Evolutionary conservation across 1,140 invertebrate species (phyloP).

Genomic region (Drosophila suzukii): DNA sequence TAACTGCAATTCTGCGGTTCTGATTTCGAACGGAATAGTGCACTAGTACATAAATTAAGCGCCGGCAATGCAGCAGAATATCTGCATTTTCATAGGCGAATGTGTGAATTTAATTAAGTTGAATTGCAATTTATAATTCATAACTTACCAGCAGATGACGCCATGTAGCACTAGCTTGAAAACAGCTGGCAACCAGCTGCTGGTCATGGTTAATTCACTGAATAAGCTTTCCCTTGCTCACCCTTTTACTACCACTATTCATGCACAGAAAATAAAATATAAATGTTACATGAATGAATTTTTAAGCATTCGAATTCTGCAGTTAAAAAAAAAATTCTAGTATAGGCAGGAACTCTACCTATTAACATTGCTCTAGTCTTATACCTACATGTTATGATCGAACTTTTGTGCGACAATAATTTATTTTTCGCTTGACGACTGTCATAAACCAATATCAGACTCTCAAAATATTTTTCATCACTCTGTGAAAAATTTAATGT

Average conservation of each 20-base stretch:
- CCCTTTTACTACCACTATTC: not conserved
- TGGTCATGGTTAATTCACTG: constrained; percentile 69
- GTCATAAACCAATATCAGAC: no score
- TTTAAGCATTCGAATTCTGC: no score
- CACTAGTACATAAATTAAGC: constrained; percentile 31
- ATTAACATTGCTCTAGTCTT: no score
- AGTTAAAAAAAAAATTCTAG: no score
- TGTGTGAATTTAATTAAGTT: constrained; percentile 53
- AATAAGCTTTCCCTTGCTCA: constrained; percentile 12
- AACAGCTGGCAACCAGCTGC: constrained; percentile 23
- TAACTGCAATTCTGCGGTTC: constrained; percentile 28
- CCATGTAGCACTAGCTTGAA: constrained; percentile 12
- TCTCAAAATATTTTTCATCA: no score
- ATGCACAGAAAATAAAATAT: not conserved
- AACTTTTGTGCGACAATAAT: no score
- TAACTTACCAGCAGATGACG: constrained; percentile 26
- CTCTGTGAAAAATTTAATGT: no score
- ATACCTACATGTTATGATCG: no score
- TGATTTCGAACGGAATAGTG: constrained; percentile 10
- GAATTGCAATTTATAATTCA: constrained; percentile 66
- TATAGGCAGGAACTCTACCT: no score
- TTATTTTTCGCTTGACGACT: no score
- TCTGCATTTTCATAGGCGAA: constrained; percentile 28
- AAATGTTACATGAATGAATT: no score
- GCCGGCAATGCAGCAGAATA: constrained; percentile 52